These are phyloP conservation scores for Galaxias olidus DNA, from an alignment of 2,797 vertebrate genomes.

Conservation along the genomic window DNA sequence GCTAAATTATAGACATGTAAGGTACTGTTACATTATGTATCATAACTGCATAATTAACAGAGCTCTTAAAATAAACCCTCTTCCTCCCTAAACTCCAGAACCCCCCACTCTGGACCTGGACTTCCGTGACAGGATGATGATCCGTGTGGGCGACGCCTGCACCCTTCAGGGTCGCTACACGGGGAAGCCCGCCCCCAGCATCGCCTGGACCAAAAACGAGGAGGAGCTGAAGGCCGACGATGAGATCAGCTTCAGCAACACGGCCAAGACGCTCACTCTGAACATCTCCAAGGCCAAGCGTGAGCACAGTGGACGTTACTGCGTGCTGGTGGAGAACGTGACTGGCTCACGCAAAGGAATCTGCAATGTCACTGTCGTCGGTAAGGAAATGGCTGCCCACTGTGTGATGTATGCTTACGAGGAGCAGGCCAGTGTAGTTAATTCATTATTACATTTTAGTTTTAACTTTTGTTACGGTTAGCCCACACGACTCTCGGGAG, in stretches of 20 bases:
- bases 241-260: slow-evolving; percentile 81
- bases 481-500: too few relatives aligned
- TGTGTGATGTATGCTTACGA: too few relatives aligned
- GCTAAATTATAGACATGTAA: too few relatives aligned
- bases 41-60: too few relatives aligned
- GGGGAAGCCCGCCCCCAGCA: slow-evolving; percentile 87
- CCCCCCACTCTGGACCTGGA: slow-evolving; percentile 91
- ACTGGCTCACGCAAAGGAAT: slow-evolving; percentile 87
- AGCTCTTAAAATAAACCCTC: background rate
- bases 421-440: background rate
- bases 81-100: slow-evolving; percentile 69
- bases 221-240: slow-evolving; percentile 84
- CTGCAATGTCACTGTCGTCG: slow-evolving; percentile 91
- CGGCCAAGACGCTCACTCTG: slow-evolving; percentile 80
- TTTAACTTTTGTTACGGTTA: background rate
- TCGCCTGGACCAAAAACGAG: slow-evolving; percentile 91
- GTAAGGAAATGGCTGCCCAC: slow-evolving; percentile 68
- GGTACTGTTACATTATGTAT: too few relatives aligned
- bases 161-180: slow-evolving; percentile 84
- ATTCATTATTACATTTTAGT: background rate
- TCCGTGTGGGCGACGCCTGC: slow-evolving; percentile 92
- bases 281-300: slow-evolving; percentile 85
- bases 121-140: slow-evolving; percentile 88
- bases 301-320: slow-evolving; percentile 90
- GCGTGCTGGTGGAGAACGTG: slow-evolving; percentile 86